These are phyloP conservation scores for Catocala nupta DNA, from an alignment of 2,888 invertebrate genomes.

Conservation along the genomic window DNA sequence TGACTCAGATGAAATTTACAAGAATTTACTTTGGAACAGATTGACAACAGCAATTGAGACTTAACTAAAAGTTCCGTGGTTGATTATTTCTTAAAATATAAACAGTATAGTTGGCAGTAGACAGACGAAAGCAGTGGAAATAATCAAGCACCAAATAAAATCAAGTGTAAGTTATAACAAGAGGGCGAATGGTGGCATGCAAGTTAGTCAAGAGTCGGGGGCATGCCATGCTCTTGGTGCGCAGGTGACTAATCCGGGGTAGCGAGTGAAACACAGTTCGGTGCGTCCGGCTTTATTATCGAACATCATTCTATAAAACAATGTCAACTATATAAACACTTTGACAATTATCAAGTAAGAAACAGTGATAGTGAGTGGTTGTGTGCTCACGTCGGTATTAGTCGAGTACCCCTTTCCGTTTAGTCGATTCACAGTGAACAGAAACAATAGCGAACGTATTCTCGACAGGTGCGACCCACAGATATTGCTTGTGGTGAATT, in stretches of 20 bases:
- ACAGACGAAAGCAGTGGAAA: conserved; percentile 50
- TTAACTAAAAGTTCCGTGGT: conserved; percentile 54
- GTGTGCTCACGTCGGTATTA: conserved; percentile 69
- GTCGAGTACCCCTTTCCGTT: conserved; percentile 43
- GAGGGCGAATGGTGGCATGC: conserved; percentile 69
- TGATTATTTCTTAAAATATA: conserved; percentile 59
- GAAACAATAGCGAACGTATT: conserved; percentile 62
- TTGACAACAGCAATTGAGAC: conserved; percentile 34
- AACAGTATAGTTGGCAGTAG: conserved; percentile 23
- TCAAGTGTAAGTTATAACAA: conserved; percentile 45
- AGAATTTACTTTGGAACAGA: conserved; percentile 40
- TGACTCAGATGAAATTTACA: conserved; percentile 25
- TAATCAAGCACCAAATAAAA: conserved; percentile 63
- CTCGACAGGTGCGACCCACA: conserved; percentile 68
- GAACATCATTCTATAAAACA: conserved; percentile 70
- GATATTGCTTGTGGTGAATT: conserved; percentile 60
- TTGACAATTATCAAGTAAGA: conserved; percentile 74
- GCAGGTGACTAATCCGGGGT: conserved; percentile 73
- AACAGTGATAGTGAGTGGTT: conserved; percentile 71
- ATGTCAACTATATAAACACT: conserved; percentile 67
- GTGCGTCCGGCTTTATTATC: conserved; percentile 84
- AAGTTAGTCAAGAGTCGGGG: conserved; percentile 70
- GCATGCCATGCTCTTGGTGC: conserved; percentile 84
- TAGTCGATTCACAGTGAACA: conserved; percentile 47
- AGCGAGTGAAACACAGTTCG: conserved; percentile 86